Evolutionary conservation across 2,888 invertebrate genomes (phyloP).

Genomic region (Agonum fuliginosum): DNA sequence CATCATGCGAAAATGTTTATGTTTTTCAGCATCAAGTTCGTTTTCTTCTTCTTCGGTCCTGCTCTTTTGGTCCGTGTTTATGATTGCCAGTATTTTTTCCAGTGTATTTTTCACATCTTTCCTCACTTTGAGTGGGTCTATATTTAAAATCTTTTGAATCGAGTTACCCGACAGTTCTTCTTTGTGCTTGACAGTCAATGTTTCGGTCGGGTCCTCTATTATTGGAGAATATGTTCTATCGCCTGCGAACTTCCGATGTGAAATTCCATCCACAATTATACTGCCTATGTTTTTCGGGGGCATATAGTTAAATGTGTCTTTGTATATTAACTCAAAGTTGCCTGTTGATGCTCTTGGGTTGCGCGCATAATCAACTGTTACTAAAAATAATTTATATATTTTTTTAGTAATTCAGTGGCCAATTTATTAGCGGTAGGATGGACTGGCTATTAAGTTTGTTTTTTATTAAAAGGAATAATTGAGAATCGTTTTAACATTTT

Average conservation of each 20-base stretch:
- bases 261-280: slow-evolving; percentile 60
- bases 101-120: slow-evolving; percentile 66
- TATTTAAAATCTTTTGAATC: slow-evolving; percentile 41
- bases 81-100: slow-evolving; percentile 63
- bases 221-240: slow-evolving; percentile 6
- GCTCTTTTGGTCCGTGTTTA: slow-evolving; percentile 60
- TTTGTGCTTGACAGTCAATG: not conserved
- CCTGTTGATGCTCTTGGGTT: slow-evolving; percentile 75
- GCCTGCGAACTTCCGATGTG: slow-evolving; percentile 62
- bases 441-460: no score
- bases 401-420: no score
- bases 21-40: slow-evolving; percentile 1
- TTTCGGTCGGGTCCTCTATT: not conserved
- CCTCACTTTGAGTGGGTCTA: slow-evolving; percentile 63
- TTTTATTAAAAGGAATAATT: no score
- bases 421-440: no score
- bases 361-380: slow-evolving; percentile 74
- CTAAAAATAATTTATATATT: no score
- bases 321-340: slow-evolving; percentile 74
- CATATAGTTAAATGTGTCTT: slow-evolving; percentile 43
- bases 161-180: not conserved
- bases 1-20: slow-evolving; percentile 22
- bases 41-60: no score
- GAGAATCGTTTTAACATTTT: no score
- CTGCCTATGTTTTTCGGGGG: slow-evolving; percentile 47